Conservation (phyloP, 1,140 invertebrate species). For the Pogonus chalceus region DNA sequence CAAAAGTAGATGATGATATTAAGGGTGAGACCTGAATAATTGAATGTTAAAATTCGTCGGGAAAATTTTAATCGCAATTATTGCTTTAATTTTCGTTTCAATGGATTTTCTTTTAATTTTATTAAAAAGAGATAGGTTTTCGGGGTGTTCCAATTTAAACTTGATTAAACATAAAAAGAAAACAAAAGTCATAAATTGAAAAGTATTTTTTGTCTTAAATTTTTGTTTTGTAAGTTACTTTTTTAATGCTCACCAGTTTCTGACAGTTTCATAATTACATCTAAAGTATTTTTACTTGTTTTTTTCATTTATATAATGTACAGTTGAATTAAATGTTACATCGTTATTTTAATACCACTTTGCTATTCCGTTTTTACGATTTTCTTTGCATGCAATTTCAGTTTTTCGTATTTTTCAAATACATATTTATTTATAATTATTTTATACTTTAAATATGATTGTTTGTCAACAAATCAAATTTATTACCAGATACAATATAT, state of each 20-base stretch:
- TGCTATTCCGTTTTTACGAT: too few relatives aligned
- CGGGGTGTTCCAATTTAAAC: neutral
- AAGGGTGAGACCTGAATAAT: neutral
- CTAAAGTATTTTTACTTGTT: too few relatives aligned
- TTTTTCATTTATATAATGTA: too few relatives aligned
- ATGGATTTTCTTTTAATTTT: neutral
- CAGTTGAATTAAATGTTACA: too few relatives aligned
- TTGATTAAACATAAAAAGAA: neutral
- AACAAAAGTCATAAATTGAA: neutral
- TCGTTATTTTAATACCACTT: too few relatives aligned
- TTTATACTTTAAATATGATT: too few relatives aligned
- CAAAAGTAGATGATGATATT: neutral
- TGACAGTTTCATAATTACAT: neutral
- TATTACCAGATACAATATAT: too few relatives aligned
- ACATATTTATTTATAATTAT: too few relatives aligned
- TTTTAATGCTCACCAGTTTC: neutral
- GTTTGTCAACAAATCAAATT: too few relatives aligned
- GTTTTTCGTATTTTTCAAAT: too few relatives aligned
- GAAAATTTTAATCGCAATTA: neutral
- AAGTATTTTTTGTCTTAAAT: neutral
- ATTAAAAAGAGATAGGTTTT: neutral
- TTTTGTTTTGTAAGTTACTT: neutral
- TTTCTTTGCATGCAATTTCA: too few relatives aligned
- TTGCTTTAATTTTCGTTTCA: neutral
- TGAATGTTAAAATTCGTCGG: neutral